Evolutionary conservation across 2,797 vertebrate species (phyloP), one percentile per base, ranked within the genome.

Genomic region (Parauchenoglanis ngamensis): DNA sequence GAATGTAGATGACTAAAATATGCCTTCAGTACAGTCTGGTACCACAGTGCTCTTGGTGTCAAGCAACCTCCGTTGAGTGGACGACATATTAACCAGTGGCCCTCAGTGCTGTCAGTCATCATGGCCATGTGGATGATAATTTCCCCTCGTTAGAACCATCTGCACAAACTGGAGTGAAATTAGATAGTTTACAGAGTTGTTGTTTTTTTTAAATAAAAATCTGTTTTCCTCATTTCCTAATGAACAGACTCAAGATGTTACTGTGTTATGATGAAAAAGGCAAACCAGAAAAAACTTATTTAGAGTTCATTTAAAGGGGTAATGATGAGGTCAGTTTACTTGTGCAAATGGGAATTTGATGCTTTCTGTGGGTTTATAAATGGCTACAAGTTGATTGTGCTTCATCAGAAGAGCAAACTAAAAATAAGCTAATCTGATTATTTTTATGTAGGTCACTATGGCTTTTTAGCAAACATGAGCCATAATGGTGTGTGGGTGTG

Each of bases 271-370:
- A 40, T 61, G 31, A 61, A 61, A 80, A 40, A 5, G 17, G 1
- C 10, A 59, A 79, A 40, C 10, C 25, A 52, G 25, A n/a, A 46
- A 76, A 44, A 35, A 21, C 21, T 5, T 54, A 7, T 44, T 80
- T 59, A 59, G 35, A 54, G 35, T 88, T 80, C 5, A 80, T 28
- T 54, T 73, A 85, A 73, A 86, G 19, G 61, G 77, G 76, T 84
- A 85, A 73, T 85, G 52, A 15, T 59, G 7, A 85, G 46, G 52
- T 68, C 80, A 56, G 40, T 28, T 73, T 46, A 57, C 63, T 76
- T 67, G 67, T 63, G 17, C 85, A 83, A 83, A 83, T 77, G 79
- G 52, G 79, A 83, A 70, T 78, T 78, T 28, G 54, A 8, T 68
- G 68, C 23, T 70, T 46, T 59, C 54, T 31, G 84, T 81, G n/a